phyloP scores from a whole-genome alignment of 2,113 vertebrate genomes.

The Xenopus borealis region DNA sequence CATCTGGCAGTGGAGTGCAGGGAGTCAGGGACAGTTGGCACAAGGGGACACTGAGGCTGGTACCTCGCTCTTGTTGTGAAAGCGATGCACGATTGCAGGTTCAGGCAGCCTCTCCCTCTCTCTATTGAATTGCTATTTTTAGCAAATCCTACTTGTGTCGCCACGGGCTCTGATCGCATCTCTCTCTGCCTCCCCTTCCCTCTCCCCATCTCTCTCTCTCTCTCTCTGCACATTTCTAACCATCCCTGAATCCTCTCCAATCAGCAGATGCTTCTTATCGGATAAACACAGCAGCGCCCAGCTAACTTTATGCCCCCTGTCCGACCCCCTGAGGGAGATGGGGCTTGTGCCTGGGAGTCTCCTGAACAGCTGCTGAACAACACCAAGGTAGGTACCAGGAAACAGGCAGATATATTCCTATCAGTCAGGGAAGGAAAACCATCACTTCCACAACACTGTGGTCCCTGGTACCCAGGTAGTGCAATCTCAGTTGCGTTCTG shows the following conservation, averaged over 20 bases:
- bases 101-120: slow-evolving; percentile 39
- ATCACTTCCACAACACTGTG: no score
- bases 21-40: no score
- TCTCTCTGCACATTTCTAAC: slow-evolving; percentile 38
- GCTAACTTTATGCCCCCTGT: slow-evolving; percentile 48
- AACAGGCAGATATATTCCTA: no score
- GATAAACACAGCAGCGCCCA: background rate
- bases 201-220: slow-evolving; percentile 26
- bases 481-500: no score
- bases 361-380: slow-evolving; percentile 47
- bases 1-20: no score
- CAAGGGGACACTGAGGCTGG: background rate
- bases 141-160: slow-evolving; percentile 54
- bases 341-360: slow-evolving; percentile 53
- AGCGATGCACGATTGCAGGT: slow-evolving; percentile 36
- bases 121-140: slow-evolving; percentile 54
- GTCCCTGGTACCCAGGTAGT: no score
- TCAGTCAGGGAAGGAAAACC: no score
- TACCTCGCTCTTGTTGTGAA: slow-evolving; percentile 21
- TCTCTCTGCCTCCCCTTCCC: slow-evolving; percentile 42
- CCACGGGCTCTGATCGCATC: slow-evolving; percentile 52
- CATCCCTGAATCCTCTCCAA: slow-evolving; percentile 22
- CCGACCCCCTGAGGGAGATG: slow-evolving; percentile 2
- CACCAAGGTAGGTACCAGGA: slow-evolving; percentile 11
- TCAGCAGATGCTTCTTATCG: slow-evolving; percentile 4